A percentile compares a stretch with the other conserved stretches of the same genome.
Evolutionary conservation across 2,113 vertebrate species (phyloP).

Genomic region (Xiphophorus hellerii): DNA sequence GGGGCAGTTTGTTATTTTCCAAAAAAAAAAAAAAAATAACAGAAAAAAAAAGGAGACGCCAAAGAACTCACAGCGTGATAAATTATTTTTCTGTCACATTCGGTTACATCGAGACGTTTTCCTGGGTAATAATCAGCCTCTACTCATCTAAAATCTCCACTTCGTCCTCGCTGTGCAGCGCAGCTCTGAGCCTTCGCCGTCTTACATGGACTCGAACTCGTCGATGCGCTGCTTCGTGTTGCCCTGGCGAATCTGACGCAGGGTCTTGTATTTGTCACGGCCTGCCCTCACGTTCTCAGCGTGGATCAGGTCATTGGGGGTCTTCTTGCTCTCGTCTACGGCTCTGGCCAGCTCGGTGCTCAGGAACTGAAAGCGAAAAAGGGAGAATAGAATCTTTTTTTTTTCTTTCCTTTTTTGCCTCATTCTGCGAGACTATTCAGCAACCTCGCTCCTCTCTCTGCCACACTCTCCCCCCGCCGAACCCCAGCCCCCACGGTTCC

Average conservation of each 20-base stretch:
- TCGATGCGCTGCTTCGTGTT: slow-evolving; percentile 98
- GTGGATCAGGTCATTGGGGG: slow-evolving; percentile 92
- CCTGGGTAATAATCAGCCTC: slow-evolving; percentile 8
- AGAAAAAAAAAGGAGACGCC: neutral
- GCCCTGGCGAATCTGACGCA: slow-evolving; percentile 95
- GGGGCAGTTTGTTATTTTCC: slow-evolving; percentile 1
- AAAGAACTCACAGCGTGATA: neutral
- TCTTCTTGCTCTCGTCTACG: slow-evolving; percentile 95
- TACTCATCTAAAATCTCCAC: slow-evolving; percentile 33
- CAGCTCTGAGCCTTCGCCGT: neutral
- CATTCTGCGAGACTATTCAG: slow-evolving; percentile 49
- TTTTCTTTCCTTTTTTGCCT: neutral
- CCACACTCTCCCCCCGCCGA: neutral
- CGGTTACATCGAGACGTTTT: slow-evolving; percentile 9
- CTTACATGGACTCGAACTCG: slow-evolving; percentile 97
- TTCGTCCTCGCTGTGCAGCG: neutral
- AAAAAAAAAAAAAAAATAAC: no score
- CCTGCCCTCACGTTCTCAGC: slow-evolving; percentile 93
- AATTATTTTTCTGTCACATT: slow-evolving; percentile 14
- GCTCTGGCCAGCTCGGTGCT: slow-evolving; percentile 91
- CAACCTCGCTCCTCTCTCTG: slow-evolving; percentile 10
- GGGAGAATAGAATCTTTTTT: slow-evolving; percentile 40
- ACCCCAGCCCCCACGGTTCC: neutral
- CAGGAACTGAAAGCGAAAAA: slow-evolving; percentile 82
- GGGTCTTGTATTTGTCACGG: slow-evolving; percentile 97